phyloP scores from a whole-genome alignment of 1,140 invertebrate species.

The Vanessa atalanta region DNA sequence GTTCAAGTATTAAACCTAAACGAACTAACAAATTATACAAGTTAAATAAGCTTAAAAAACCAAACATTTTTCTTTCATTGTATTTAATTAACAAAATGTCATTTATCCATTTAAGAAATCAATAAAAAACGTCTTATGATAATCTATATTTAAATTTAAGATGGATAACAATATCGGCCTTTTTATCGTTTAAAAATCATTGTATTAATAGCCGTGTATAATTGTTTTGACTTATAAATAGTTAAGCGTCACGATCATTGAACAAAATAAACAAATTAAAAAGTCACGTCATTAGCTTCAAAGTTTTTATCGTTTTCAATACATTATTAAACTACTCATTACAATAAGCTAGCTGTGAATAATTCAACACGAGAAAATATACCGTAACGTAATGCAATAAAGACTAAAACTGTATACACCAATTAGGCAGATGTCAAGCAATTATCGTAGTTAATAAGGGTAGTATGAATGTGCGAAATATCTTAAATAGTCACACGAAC shows the following conservation, averaged over 20 bases:
- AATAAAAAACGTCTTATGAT: too few relatives aligned
- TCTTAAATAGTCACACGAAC: background rate
- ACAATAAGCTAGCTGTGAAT: background rate
- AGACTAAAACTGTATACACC: background rate
- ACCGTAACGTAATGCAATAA: background rate
- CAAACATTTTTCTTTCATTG: too few relatives aligned
- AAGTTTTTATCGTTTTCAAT: background rate
- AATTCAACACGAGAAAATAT: background rate
- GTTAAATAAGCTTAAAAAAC: too few relatives aligned
- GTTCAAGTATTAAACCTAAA: too few relatives aligned
- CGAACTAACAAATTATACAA: too few relatives aligned
- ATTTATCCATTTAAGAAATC: too few relatives aligned
- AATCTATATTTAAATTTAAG: too few relatives aligned
- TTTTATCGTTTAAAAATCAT: too few relatives aligned
- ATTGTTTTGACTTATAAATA: too few relatives aligned
- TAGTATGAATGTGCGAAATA: conserved; percentile 1
- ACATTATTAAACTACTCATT: background rate
- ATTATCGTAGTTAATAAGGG: background rate
- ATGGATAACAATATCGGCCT: too few relatives aligned
- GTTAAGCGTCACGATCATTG: background rate
- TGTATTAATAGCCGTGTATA: too few relatives aligned
- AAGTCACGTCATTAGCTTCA: background rate
- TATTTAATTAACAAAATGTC: too few relatives aligned
- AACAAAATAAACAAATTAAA: background rate
- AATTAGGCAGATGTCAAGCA: background rate